Evolutionary conservation across 1,140 invertebrate genomes (phyloP), one percentile per base, ranked within the genome.

Genomic region (Alviniconcha marisindica): DNA sequence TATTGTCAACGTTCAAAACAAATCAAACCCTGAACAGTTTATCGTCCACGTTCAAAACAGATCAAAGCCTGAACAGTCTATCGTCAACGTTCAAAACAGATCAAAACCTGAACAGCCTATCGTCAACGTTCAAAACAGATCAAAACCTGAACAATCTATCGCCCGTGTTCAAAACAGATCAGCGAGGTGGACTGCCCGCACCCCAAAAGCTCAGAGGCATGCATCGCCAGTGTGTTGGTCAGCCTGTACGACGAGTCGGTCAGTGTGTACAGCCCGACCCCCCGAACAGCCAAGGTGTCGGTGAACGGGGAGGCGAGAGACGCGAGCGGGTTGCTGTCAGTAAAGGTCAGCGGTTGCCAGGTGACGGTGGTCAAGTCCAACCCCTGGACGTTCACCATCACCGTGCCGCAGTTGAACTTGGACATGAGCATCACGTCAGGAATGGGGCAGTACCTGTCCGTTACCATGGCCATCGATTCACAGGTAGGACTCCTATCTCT

Each of bases 221-320:
- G 66, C 42, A 83, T 78, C 66, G 3, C 5, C 18, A 71, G 40
- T 60, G 82, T 77, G 18, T 14, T 0, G 33, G 42, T 83, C 31
- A 71, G 28, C 7, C 54, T 83, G 38, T 63, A 78, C 10, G 66
- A 60, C 56, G 33, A 77, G 21, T 60, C 48, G 31, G 48, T 83
- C 33, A 36, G n/a, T 14, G 18, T 83, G 1, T 12, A 15, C 3
- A 24, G 12, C 31, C n/a, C 56, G 14, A 31, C 2, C 2, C 42
- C 77, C 14, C 14, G 5, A 14, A 18, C 77, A 0, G 54, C 36
- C 5, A 63, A 33, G 0, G 54, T 78, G 31, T 38, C 5, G 18
- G 33, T 78, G 33, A 78, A 78, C 36, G 77, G 77, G 7, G 33
- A 60, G 54, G 24, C 12, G 18, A 51, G 36, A 33, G 77, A 78